phyloP scores from a whole-genome alignment of 2,888 invertebrate genomes.

The Girardia tigrina region DNA sequence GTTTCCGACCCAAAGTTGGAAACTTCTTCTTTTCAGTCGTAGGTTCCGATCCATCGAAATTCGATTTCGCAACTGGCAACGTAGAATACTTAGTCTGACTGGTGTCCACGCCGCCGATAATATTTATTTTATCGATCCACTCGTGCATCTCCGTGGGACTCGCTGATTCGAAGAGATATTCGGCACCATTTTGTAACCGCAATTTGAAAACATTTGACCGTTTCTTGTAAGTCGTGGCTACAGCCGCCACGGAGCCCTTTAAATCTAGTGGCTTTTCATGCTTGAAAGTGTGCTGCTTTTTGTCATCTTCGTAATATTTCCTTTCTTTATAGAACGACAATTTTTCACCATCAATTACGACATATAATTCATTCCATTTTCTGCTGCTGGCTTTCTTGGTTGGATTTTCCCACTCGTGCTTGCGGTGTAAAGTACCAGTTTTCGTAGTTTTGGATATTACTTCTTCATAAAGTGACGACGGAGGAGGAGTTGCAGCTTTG shows the following conservation, averaged over 20 bases:
- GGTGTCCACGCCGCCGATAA: not conserved
- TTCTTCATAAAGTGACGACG: too few relatives aligned
- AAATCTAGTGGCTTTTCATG: constrained; percentile 75
- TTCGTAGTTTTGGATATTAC: too few relatives aligned
- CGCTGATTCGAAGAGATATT: constrained; percentile 92
- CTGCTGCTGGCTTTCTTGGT: constrained; percentile 82
- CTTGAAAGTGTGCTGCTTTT: constrained; percentile 61
- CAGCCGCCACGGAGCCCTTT: constrained; percentile 67
- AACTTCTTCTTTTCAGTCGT: constrained; percentile 30
- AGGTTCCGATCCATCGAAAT: not conserved
- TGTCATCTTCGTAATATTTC: not conserved
- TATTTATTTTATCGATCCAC: constrained; percentile 62
- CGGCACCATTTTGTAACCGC: constrained; percentile 76
- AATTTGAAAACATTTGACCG: constrained; percentile 96
- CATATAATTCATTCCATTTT: constrained; percentile 48
- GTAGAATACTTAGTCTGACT: not conserved
- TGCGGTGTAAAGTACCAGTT: constrained; percentile 51
- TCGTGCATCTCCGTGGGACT: constrained; percentile 56
- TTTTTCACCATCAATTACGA: constrained; percentile 7
- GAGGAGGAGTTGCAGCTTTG: too few relatives aligned
- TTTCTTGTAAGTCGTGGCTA: constrained; percentile 92
- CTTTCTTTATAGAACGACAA: constrained; percentile 33
- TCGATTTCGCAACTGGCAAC: not conserved
- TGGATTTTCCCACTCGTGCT: constrained; percentile 59
- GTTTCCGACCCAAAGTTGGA: constrained; percentile 29